phyloP scores from a whole-genome alignment of 2,888 invertebrate species.

The Polydesmus complanatus region DNA sequence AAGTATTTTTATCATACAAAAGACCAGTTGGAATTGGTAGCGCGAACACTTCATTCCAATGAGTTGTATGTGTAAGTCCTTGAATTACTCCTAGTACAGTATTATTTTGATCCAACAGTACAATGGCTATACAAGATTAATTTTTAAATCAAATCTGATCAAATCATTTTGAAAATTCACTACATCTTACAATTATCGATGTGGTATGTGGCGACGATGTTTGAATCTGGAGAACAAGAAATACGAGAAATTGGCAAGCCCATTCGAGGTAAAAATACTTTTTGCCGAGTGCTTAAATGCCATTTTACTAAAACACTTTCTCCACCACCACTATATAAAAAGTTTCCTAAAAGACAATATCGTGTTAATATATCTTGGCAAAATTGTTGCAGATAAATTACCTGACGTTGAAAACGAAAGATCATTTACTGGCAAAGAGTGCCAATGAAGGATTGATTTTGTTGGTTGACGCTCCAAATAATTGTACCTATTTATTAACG shows the following conservation, averaged over 20 bases:
- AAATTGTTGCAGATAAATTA: constrained; percentile 20
- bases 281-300: constrained; percentile 41
- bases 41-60: constrained; percentile 25
- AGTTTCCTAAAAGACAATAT: constrained; percentile 38
- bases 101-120: constrained; percentile 33
- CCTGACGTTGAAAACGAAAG: constrained; percentile 47
- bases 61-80: constrained; percentile 48
- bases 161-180: not conserved
- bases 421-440: constrained; percentile 51
- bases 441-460: constrained; percentile 54
- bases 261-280: constrained; percentile 53
- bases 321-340: constrained; percentile 59
- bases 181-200: constrained; percentile 47
- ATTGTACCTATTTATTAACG: not conserved
- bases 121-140: constrained; percentile 29
- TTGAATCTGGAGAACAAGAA: constrained; percentile 45
- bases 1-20: constrained; percentile 27
- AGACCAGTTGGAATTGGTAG: constrained; percentile 26
- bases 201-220: constrained; percentile 49
- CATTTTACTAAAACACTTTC: constrained; percentile 67
- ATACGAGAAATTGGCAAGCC: constrained; percentile 51
- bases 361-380: not conserved
- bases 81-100: constrained; percentile 46
- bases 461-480: not conserved
- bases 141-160: not conserved